phyloP scores from a whole-genome alignment of 2,888 invertebrate genomes.

The Epiblema foenella region DNA sequence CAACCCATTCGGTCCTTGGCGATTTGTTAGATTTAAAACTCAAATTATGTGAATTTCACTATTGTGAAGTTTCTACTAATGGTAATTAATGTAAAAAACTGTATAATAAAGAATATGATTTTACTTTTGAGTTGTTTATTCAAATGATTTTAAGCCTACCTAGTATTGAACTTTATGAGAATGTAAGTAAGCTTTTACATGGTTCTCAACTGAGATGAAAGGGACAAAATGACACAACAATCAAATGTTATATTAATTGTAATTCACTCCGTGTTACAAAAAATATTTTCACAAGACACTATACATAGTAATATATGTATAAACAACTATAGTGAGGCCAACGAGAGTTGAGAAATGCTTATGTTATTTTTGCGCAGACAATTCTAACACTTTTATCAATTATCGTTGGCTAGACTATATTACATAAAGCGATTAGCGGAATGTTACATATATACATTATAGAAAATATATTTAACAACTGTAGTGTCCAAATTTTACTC shows the following conservation, averaged over 20 bases:
- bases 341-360: neutral
- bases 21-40: neutral
- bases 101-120: conserved; percentile 44
- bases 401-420: conserved; percentile 1
- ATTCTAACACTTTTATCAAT: too few relatives aligned
- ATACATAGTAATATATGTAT: conserved; percentile 9
- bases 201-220: neutral
- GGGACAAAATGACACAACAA: conserved; percentile 27
- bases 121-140: conserved; percentile 13
- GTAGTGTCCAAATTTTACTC: neutral
- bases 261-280: conserved; percentile 6
- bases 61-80: neutral
- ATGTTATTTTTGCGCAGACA: neutral
- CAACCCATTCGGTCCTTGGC: neutral
- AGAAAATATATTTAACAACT: conserved; percentile 5
- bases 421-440: conserved; percentile 26
- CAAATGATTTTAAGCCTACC: neutral
- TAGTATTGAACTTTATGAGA: too few relatives aligned
- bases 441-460: conserved; percentile 23
- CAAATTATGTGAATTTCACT: neutral
- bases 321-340: conserved; percentile 14
- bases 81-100: conserved; percentile 25
- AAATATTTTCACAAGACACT: conserved; percentile 20
- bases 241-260: neutral
- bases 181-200: neutral